Percentiles rank a stretch among this genome's conserved stretches.
Evolutionary conservation across 2,797 vertebrate species (phyloP).

Genomic region (Harpagifer antarcticus): DNA sequence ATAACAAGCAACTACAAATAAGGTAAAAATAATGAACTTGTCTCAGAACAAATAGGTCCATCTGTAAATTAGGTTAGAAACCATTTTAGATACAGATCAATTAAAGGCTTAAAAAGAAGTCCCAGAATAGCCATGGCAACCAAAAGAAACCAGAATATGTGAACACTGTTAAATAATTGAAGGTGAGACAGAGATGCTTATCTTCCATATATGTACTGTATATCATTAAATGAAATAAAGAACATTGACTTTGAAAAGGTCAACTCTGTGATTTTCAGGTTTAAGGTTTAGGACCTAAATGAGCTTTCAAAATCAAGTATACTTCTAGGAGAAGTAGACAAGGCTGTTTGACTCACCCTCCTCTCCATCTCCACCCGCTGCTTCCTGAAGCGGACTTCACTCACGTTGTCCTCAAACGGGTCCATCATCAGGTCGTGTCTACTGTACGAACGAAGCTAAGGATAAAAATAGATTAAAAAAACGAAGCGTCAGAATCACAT

Average conservation of each 20-base stretch:
- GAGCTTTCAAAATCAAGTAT: too few species aligned
- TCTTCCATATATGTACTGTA: too few species aligned
- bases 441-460: conserved; percentile 93
- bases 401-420: conserved; percentile 91
- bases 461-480: background rate
- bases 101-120: too few species aligned
- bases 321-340: too few species aligned
- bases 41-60: background rate
- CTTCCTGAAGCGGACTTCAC: conserved; percentile 89
- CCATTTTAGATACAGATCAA: background rate
- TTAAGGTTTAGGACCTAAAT: too few species aligned
- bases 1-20: background rate
- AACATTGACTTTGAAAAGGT: too few species aligned
- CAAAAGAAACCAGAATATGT: too few species aligned
- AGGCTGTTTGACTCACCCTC: conserved; percentile 81
- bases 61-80: background rate
- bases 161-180: too few species aligned
- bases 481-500: background rate
- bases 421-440: conserved; percentile 91
- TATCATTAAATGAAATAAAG: too few species aligned
- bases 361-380: conserved; percentile 90
- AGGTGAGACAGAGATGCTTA: too few species aligned
- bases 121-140: too few species aligned
- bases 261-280: too few species aligned
- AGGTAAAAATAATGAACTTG: background rate